These are phyloP conservation scores for Hystrix brachyura DNA, from an alignment of 2,113 vertebrate genomes.

Conservation along the genomic window DNA sequence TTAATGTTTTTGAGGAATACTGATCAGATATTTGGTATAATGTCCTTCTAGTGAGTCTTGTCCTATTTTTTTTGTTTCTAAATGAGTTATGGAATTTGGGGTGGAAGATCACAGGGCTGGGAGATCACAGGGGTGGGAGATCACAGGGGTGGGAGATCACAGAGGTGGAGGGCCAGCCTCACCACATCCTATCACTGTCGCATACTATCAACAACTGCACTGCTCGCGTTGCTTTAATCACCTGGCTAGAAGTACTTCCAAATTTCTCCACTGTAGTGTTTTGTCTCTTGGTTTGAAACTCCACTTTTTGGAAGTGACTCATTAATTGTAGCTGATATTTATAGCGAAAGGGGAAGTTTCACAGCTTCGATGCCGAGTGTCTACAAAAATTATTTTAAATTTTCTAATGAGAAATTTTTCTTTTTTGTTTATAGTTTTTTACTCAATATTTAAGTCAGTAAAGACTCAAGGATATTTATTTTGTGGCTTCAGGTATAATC, in stretches of 20 bases:
- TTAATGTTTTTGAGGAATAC: not conserved
- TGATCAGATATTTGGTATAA: not conserved
- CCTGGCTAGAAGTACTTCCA: not conserved
- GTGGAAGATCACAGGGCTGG: not conserved
- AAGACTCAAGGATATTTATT: not conserved
- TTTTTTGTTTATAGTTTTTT: not conserved
- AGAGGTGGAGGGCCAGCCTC: not conserved
- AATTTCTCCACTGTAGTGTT: not conserved
- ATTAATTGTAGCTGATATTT: not conserved
- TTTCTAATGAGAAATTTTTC: not conserved
- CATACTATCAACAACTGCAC: not conserved
- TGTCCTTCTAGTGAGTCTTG: not conserved
- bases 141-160: not conserved
- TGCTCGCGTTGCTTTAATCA: too few relatives aligned
- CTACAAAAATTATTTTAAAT: not conserved
- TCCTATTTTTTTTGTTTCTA: not conserved
- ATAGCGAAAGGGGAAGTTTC: not conserved
- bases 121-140: not conserved
- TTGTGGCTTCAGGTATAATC: not conserved
- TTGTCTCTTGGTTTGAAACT: not conserved
- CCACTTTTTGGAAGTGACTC: not conserved
- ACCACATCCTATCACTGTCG: not conserved
- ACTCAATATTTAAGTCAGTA: not conserved
- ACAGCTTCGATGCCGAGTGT: not conserved
- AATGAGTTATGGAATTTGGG: not conserved